Evolutionary conservation across 92 coral and sea anemone species (phyloP), one percentile per base, ranked within the genome.

Genomic region (Parazoanthus darwini): DNA sequence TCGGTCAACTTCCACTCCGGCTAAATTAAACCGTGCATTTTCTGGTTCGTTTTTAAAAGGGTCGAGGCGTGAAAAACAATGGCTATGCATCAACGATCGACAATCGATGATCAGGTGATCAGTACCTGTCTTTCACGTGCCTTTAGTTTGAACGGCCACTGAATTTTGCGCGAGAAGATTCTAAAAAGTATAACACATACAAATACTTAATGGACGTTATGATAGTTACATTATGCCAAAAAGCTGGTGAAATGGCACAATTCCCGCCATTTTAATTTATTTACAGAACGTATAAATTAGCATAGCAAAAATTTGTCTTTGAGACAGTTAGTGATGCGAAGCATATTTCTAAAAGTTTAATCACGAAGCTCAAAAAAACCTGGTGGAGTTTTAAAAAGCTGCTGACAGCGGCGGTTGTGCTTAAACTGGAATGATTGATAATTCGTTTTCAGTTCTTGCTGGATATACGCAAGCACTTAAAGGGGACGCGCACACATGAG

Each of bases 241-340:
- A 23, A 25, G 25, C 18, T 59, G 63, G 74, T 81, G 48, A 23
- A 35, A 20, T 36, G 50, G 26, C 11, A 16, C 46, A 36, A 23
- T 71, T 70, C 68, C 87, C 79, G 79, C 87, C 87, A 84, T 71
- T 84, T 38, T 44, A 84, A 15, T 44, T 70, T 8, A 13, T 29
- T 25, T 3, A 68, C 23, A 43, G 29, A 20, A 76, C 48, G 26
- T n/a, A 38, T 76, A 39, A 15, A 76, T 76, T 39, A 76, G 9
- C 48, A 76, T 76, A 8, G 20, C 3, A 37, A 39, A 39, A 29
- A 29, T 29, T 29, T 29, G 33, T 29, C 33, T 29, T 29, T 29
- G 33, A 29, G 70, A 48, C 11, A 48, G 51, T 48, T 48, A 48
- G 51, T 48, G 51, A 11, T 58, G 66, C 66, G 9, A 58, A 1